These are phyloP conservation scores for Myotis pilosus DNA, from an alignment of 2,797 vertebrate genomes.

Conservation along the genomic window DNA sequence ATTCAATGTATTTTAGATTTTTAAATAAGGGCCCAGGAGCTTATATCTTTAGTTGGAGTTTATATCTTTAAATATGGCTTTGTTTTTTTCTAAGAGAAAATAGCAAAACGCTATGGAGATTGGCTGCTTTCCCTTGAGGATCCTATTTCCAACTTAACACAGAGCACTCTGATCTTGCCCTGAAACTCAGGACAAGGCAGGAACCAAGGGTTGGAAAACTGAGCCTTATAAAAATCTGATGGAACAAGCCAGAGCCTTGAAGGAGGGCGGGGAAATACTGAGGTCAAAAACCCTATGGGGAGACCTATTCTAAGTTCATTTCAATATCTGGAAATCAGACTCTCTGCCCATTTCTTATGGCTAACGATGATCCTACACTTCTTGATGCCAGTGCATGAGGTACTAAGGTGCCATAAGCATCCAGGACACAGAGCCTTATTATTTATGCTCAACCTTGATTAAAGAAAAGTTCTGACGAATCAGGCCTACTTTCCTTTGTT, in stretches of 20 bases:
- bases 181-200: neutral
- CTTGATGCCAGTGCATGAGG: constrained; percentile 25
- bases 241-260: constrained; percentile 27
- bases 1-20: constrained; percentile 32
- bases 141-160: neutral
- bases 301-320: constrained; percentile 64
- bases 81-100: neutral
- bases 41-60: neutral
- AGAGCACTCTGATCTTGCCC: constrained; percentile 21
- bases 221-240: constrained; percentile 20
- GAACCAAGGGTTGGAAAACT: neutral
- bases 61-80: neutral
- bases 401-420: neutral
- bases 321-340: constrained; percentile 61
- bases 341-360: constrained; percentile 55
- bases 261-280: constrained; percentile 46
- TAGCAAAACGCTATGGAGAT: constrained; percentile 34
- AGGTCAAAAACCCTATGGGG: constrained; percentile 48
- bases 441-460: constrained; percentile 42
- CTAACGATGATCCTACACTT: constrained; percentile 50
- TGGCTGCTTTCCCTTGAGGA: neutral
- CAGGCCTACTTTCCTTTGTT: constrained; percentile 37
- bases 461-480: constrained; percentile 65
- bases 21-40: neutral
- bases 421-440: constrained; percentile 42